Evolutionary conservation across 2,888 invertebrate species (phyloP), one percentile per base, ranked within the genome.

Genomic region (Schizaphis graminum): DNA sequence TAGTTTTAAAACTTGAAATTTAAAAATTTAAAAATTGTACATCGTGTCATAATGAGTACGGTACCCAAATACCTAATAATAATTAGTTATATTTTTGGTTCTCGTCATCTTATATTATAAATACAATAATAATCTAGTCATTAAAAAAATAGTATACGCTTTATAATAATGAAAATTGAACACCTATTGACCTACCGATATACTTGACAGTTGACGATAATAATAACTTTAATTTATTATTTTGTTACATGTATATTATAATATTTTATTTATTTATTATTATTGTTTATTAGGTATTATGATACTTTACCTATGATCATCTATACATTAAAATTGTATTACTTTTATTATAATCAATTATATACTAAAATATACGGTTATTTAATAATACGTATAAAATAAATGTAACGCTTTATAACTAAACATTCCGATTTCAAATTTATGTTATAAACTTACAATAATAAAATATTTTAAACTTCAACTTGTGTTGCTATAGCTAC

Each of bases 241-340:
- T 47, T 24, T 44, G 11, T 85, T 85, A 85, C 24, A 44, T 77
- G 77, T 77, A 21, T 77, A 77, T 67, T 77, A 77, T 77, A 35
- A n/a, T 67, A n/a, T 67, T 67, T 67, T 67, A n/a, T n/a, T 67
- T 67, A 67, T 67, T 77, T 77, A 77, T 77, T n/a, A 67, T n/a
- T 53, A 53, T 53, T 53, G 16, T 53, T 53, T 47, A 61, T 28
- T n/a, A 61, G 16, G 35, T 77, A 77, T 77, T 28, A 77, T 35
- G 21, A 41, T 77, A 77, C 35, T 77, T 35, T 77, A 53, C 21
- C 53, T 53, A 35, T 41, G 21, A 35, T 77, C 21, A 77, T n/a
- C n/a, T n/a, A n/a, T n/a, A 41, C 35, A 77, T 41, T 41, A 21
- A 35, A 21, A 8, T 77, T 7, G 35, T 77, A 77, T 77, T 77